Conservation (phyloP, 2,888 invertebrate genomes). For the Reticulitermes lucifugus region DNA sequence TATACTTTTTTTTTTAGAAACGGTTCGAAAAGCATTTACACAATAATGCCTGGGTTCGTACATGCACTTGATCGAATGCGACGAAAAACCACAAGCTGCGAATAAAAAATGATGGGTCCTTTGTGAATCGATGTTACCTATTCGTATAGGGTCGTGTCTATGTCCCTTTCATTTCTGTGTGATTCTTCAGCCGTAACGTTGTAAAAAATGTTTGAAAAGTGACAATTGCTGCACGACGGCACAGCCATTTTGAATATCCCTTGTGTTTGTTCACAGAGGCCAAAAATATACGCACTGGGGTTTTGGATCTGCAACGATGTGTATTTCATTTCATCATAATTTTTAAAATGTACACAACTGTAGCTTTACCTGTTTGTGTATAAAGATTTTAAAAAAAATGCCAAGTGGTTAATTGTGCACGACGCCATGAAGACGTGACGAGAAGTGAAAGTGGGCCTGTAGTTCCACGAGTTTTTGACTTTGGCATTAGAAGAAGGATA, state of each 20-base stretch:
- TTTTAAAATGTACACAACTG: too few species aligned
- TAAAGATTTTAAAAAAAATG: too few species aligned
- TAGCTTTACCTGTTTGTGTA: too few species aligned
- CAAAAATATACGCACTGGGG: not conserved
- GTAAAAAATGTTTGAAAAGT: not conserved
- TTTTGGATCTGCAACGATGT: not conserved
- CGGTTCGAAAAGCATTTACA: slow-evolving; percentile 40
- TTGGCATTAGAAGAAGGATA: too few species aligned
- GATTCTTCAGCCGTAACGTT: not conserved
- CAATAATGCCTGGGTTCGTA: slow-evolving; percentile 43
- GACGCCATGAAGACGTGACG: too few species aligned
- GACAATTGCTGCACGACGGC: not conserved
- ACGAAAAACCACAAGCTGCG: not conserved
- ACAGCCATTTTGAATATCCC: not conserved
- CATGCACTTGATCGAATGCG: slow-evolving; percentile 2
- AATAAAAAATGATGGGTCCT: not conserved
- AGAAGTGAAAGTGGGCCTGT: too few species aligned
- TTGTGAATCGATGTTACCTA: not conserved
- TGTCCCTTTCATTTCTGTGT: not conserved
- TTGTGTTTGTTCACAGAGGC: not conserved
- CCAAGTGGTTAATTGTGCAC: too few species aligned
- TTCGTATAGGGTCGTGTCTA: not conserved
- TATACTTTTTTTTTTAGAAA: slow-evolving; percentile 17
- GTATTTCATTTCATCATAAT: too few species aligned
- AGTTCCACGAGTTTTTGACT: too few species aligned